Evolutionary conservation across 2,888 invertebrate species (phyloP).

Genomic region (Mylabris sibirica): DNA sequence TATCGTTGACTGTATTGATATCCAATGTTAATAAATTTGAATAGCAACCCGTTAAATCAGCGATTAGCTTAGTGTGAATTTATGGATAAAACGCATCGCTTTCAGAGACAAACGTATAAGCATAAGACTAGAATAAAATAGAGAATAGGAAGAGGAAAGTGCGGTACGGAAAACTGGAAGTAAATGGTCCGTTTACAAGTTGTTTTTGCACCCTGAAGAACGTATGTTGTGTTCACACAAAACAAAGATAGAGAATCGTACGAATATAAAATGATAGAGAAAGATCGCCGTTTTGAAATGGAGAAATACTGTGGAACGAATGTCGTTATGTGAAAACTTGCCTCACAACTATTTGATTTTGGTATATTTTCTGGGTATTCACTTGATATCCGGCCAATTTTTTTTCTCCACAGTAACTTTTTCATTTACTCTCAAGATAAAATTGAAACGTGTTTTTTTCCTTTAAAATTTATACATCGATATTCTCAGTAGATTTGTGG

Average conservation of each 20-base stretch:
- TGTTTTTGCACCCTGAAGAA: conserved; percentile 47
- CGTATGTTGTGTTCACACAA: conserved; percentile 46
- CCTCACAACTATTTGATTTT: conserved; percentile 45
- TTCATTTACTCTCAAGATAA: background rate
- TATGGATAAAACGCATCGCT: conserved; percentile 15
- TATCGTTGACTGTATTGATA: too few relatives aligned
- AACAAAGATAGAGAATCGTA: conserved; percentile 39
- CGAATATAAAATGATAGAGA: conserved; percentile 32
- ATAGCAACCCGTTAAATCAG: conserved; percentile 24
- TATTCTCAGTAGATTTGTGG: too few relatives aligned
- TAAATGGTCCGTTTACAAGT: conserved; percentile 53
- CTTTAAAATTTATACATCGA: too few relatives aligned
- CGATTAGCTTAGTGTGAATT: conserved; percentile 31
- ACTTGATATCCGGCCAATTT: conserved; percentile 37
- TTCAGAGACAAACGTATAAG: background rate
- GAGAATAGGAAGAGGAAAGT: conserved; percentile 28
- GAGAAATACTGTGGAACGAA: conserved; percentile 43
- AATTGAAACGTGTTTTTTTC: too few relatives aligned
- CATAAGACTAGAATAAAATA: background rate
- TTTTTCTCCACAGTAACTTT: background rate
- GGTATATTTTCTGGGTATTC: conserved; percentile 42
- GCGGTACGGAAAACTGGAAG: conserved; percentile 44
- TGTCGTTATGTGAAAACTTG: conserved; percentile 50
- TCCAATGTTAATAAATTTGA: too few relatives aligned
- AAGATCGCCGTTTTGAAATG: conserved; percentile 27